These are phyloP conservation scores for Drosophila melanogaster DNA, from an alignment of 1,140 invertebrate species.

Conservation along the genomic window Release_6_plus_ISO1_MT NT_033777.3:5345501-5346000, in stretches of 20 bases:
- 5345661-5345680: conserved; percentile 3
- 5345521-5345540: conserved; percentile 36
- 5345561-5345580: conserved; percentile 31
- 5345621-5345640: conserved; percentile 42
- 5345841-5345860: conserved; percentile 28
- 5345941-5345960: not conserved
- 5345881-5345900: conserved; percentile 20
- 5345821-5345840: conserved; percentile 10
- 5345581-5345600: conserved; percentile 23
- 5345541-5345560: conserved; percentile 29
- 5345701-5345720: conserved; percentile 60
- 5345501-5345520: conserved; percentile 39
- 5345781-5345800: conserved; percentile 30
- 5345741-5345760: conserved; percentile 22
- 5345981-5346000: conserved; percentile 13
- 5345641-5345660: not conserved
- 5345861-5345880: conserved; percentile 38
- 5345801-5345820: conserved; percentile 18
- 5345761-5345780: conserved; percentile 60
- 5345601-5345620: conserved; percentile 45
- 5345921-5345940: not conserved
- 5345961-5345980: conserved; percentile 8
- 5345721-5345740: conserved; percentile 51
- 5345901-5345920: conserved; percentile 12
- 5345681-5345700: conserved; percentile 53